Conservation (phyloP, 2,888 invertebrate genomes). For the Amorpha juglandis region DNA sequence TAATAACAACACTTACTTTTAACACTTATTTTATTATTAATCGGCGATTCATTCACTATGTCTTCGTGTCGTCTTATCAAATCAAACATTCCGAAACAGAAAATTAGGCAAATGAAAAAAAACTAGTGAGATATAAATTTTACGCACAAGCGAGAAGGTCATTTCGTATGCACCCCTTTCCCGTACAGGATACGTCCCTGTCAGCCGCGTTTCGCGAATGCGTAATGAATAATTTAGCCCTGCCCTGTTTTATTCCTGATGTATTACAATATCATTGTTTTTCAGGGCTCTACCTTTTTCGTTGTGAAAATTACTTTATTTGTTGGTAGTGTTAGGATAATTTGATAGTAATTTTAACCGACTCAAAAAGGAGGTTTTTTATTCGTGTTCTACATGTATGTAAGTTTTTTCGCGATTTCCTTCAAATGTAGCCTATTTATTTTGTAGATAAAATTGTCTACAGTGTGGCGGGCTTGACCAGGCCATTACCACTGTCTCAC, state of each 20-base stretch:
- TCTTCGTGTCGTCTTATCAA: too few relatives aligned
- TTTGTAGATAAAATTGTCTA: too few relatives aligned
- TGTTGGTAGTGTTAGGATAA: background rate
- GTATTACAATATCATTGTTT: conserved; percentile 36
- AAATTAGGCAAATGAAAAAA: conserved; percentile 19
- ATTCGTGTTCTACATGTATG: too few relatives aligned
- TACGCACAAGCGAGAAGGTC: conserved; percentile 1
- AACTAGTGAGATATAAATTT: conserved; percentile 10
- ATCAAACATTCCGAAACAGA: background rate
- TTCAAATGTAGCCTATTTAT: too few relatives aligned
- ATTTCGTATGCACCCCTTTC: conserved; percentile 25
- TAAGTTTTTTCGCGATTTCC: too few relatives aligned
- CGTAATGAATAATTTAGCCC: conserved; percentile 38
- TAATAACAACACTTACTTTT: too few relatives aligned
- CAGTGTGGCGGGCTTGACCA: too few relatives aligned
- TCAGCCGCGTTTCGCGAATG: conserved; percentile 28
- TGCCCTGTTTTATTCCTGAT: conserved; percentile 30
- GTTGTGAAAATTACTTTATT: conserved; percentile 2
- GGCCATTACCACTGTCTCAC: too few relatives aligned
- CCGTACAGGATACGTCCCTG: conserved; percentile 21
- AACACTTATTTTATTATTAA: too few relatives aligned
- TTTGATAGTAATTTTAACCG: too few relatives aligned
- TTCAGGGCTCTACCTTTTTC: conserved; percentile 13
- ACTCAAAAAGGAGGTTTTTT: too few relatives aligned
- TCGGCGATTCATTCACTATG: too few relatives aligned